Evolutionary conservation across 1,140 invertebrate species (phyloP), one percentile per base, ranked within the genome.

Genomic region (Halyomorpha halys): DNA sequence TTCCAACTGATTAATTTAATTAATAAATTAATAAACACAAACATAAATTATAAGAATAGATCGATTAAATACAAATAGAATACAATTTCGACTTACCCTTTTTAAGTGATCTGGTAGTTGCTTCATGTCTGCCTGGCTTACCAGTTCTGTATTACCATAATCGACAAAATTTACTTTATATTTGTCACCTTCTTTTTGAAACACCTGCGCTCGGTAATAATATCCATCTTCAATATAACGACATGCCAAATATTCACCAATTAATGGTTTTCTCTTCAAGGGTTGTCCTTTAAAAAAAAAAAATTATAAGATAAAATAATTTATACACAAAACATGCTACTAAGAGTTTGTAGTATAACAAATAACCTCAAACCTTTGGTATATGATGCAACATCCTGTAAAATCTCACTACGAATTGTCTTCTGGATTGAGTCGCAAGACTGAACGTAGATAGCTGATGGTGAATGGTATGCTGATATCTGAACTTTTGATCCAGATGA

Each of bases 111-210:
- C 30, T 15, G 63, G 63, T 14, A 64, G 54, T 19, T 23, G 27
- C 25, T 25, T 56, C 47, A 64, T 23, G 23, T 64, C 56, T 4
- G 51, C 34, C 5, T 56, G 13, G 19, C n/a, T 19, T 14, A 59
- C 56, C 5, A 30, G 19, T 19, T 59, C 54, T n/a, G 44, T 44
- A 39, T 64, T 64, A 3, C 63, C 63, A 59, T 54, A 64, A 59
- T 64, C 63, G 19, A 64, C 18, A 44, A 64, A 64, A 44, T n/a
- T 59, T n/a, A 64, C 63, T 44, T 34, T 59, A 39, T 34, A 64
- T 45, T 44, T 64, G 18, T 45, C 63, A 14, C 59, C 53, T 44
- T 59, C 39, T 45, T 59, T 59, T 34, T 44, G 39, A 13, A 21
- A 21, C 8, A 64, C 54, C 19, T 54, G 63, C 5, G 63, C 63